Base-by-base conservation (phyloP, 2,888 invertebrate genomes). In the Polyploca ridens region DNA sequence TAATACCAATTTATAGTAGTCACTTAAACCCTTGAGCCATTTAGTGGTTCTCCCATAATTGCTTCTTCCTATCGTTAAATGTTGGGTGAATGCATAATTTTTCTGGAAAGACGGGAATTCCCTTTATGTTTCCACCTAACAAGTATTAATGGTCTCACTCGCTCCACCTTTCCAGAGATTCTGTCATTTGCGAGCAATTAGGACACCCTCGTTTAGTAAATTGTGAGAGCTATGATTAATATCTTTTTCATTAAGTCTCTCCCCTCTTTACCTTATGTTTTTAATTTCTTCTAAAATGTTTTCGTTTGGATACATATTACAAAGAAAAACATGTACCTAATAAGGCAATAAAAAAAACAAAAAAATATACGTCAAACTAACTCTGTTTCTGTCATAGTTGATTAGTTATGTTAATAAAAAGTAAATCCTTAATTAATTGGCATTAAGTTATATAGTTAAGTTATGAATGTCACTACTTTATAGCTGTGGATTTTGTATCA, bases 131-230 rank as follows among this genome's bases (percentile, higher is more conserved):
- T 78, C 80, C 69, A 74, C 73, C 78, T 90, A 90, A 91, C 86
- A 81, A 90, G 86, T 86, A 91, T 88, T 85, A 89, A 91, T 90
- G 87, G 82, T 76, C 72, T 72, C 73, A 66, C 71, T 74, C 74
- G 75, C 75, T 78, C 79, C 79, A 82, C 83, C 81, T 75, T 78
- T 75, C 78, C 76, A 73, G 76, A 80, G 85, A 84, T 84, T 83
- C 83, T 86, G 84, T 89, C 88, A 89, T 90, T 89, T 88, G 83
- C 82, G 78, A 84, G 83, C 86, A 89, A 90, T 90, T 90, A 88
- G 78, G 79, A 74, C 77, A 79, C 80, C 80, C 85, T 82, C 84
- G 71, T 84, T 83, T 83, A 79, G 76, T 85, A 83, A 88, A 88
- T 85, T 87, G 82, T 82, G 77, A 77, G 75, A 75, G 79, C 83